Conservation (phyloP, 2,888 invertebrate genomes). For the Lasioglossum figueresi region DNA sequence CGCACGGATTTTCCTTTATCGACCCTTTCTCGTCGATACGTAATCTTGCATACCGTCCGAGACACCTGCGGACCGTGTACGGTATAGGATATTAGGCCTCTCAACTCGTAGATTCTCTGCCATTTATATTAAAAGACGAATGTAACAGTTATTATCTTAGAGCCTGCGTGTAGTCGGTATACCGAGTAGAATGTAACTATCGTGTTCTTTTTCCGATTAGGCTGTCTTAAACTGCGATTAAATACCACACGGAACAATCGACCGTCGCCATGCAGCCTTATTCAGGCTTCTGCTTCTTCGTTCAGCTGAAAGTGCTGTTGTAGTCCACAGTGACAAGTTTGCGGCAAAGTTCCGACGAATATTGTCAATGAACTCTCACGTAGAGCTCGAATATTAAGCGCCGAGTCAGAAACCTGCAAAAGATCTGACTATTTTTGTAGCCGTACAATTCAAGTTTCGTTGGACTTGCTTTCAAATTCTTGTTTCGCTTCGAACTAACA, state of each 20-base stretch:
- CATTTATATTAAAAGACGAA: not conserved
- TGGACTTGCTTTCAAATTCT: no score
- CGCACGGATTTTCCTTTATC: slow-evolving; percentile 37
- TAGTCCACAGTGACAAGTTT: not conserved
- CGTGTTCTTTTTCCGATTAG: not conserved
- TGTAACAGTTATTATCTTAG: not conserved
- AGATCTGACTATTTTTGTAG: not conserved
- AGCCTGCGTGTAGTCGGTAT: not conserved
- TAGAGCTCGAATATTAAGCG: not conserved
- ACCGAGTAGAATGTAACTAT: no score
- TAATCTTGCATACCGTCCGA: not conserved
- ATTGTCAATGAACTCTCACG: not conserved
- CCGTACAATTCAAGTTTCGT: not conserved
- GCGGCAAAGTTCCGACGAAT: no score
- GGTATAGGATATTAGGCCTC: not conserved
- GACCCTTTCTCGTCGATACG: slow-evolving; percentile 7
- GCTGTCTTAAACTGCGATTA: not conserved
- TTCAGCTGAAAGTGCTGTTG: not conserved
- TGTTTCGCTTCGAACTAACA: not conserved
- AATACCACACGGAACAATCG: slow-evolving; percentile 20
- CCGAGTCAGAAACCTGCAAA: not conserved
- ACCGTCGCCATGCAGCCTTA: not conserved
- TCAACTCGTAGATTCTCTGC: not conserved
- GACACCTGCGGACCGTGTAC: not conserved
- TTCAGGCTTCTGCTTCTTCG: not conserved